Conservation (phyloP, 2,113 vertebrate species). For the Dryoscopus gambensis region DNA sequence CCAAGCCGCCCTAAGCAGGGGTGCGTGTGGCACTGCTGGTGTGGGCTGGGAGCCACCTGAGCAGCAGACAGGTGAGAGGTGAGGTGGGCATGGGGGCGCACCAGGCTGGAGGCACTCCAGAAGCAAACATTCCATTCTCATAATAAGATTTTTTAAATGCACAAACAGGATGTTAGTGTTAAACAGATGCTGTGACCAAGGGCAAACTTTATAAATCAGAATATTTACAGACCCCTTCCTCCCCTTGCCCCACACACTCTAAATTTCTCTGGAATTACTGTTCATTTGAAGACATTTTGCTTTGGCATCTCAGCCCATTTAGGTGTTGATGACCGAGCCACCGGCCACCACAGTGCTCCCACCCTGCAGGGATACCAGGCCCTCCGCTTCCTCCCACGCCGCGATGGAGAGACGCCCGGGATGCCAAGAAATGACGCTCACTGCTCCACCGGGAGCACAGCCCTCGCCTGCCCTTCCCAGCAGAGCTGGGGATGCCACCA, state of each 20-base stretch:
- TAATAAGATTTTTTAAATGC: conserved; percentile 43
- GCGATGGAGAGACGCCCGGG: accelerated
- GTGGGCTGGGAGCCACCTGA: not conserved
- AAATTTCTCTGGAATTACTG: conserved; percentile 43
- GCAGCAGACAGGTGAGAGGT: not conserved
- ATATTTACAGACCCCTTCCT: conserved; percentile 60
- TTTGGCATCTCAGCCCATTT: not conserved
- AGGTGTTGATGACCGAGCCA: not conserved
- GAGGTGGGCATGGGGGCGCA: not conserved
- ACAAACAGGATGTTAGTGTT: conserved; percentile 39
- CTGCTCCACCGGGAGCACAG: not conserved
- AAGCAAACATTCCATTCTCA: conserved; percentile 16
- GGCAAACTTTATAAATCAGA: conserved; percentile 65
- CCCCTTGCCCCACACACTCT: conserved; percentile 7
- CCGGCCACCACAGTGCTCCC: not conserved
- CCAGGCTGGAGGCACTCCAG: not conserved
- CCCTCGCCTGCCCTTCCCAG: not conserved
- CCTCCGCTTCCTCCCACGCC: not conserved
- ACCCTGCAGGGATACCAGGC: not conserved
- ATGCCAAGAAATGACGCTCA: not conserved
- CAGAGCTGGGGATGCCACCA: not conserved
- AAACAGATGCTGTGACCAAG: conserved; percentile 53
- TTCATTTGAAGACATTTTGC: conserved; percentile 20
- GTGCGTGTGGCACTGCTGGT: not conserved
- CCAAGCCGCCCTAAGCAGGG: not conserved